Conservation (phyloP, 2,797 vertebrate genomes). For the Acanthopagrus latus region DNA sequence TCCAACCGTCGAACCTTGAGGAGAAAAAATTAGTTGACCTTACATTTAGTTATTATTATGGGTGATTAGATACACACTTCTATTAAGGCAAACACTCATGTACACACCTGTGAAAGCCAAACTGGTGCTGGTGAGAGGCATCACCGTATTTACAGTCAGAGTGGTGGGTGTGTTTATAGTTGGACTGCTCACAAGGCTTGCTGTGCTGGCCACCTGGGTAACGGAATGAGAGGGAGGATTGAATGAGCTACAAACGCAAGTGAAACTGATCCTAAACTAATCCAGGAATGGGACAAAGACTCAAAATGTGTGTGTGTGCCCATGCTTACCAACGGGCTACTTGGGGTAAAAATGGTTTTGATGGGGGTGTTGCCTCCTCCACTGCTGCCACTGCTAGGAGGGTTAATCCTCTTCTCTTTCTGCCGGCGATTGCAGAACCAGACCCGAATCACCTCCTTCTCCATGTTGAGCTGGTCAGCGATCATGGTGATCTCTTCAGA, state of each 20-base stretch:
- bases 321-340: constrained; percentile 92
- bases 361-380: constrained; percentile 91
- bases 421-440: constrained; percentile 99
- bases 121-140: constrained; percentile 95
- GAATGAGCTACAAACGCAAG: background rate
- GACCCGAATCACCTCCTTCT: constrained; percentile 99
- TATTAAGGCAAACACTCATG: constrained; percentile 19
- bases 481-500: constrained; percentile 99
- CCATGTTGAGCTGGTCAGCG: constrained; percentile 99
- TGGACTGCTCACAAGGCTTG: constrained; percentile 96
- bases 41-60: background rate
- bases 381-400: constrained; percentile 92
- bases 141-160: constrained; percentile 95
- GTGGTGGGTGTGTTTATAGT: constrained; percentile 92
- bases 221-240: constrained; percentile 5
- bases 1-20: constrained; percentile 89
- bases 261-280: background rate
- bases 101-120: constrained; percentile 92
- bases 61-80: background rate
- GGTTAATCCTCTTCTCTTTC: constrained; percentile 99
- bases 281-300: background rate
- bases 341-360: constrained; percentile 96
- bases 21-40: background rate
- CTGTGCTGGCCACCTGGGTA: constrained; percentile 94
- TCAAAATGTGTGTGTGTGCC: background rate